These are phyloP conservation scores for Talpa occidentalis DNA, from an alignment of 2,113 vertebrate species.

Conservation along the genomic window DNA sequence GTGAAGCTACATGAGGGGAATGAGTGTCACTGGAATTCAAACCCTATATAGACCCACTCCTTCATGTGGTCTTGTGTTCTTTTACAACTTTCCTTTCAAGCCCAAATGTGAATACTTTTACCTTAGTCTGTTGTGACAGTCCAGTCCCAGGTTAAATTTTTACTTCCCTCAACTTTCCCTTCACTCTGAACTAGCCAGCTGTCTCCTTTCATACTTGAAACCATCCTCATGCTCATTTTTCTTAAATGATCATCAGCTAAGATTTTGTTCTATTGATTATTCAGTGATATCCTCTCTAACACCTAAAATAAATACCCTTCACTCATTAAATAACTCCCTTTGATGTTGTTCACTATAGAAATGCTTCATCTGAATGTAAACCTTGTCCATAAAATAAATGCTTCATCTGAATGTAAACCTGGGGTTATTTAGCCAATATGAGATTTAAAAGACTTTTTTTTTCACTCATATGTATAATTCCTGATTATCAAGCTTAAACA, in stretches of 20 bases:
- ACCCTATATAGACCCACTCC: neutral
- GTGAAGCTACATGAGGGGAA: neutral
- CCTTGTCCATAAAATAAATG: neutral
- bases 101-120: neutral
- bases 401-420: slow-evolving; percentile 1
- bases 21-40: neutral
- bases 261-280: neutral
- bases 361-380: slow-evolving; percentile 15
- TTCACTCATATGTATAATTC: neutral
- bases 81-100: neutral
- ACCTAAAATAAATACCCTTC: neutral
- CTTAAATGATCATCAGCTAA: neutral
- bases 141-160: neutral
- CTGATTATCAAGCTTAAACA: slow-evolving; percentile 44
- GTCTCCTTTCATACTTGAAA: neutral
- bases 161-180: neutral
- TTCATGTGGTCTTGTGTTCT: neutral
- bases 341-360: neutral
- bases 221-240: neutral
- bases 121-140: neutral
- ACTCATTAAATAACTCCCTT: slow-evolving; percentile 16
- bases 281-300: neutral
- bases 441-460: slow-evolving; percentile 58
- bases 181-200: neutral
- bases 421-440: slow-evolving; percentile 17